phyloP scores from a whole-genome alignment of 2,888 invertebrate species.

The Muscina levida region DNA sequence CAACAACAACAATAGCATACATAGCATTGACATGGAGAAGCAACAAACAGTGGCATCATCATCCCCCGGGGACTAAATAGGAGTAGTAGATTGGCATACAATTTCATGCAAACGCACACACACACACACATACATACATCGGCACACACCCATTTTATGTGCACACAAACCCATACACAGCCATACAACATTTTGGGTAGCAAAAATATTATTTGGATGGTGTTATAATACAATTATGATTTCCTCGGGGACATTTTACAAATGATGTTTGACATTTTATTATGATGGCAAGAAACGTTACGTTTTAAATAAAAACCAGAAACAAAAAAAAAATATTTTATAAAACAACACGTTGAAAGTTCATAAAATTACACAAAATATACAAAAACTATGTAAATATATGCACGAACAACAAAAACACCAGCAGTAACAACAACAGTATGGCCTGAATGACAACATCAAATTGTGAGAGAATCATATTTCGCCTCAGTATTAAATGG shows the following conservation, averaged over 20 bases:
- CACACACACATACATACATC: too few species aligned
- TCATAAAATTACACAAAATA: constrained; percentile 51
- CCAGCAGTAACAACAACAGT: not conserved
- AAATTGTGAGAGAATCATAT: constrained; percentile 10
- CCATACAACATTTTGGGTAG: not conserved
- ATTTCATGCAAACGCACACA: not conserved
- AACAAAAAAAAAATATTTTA: constrained; percentile 22
- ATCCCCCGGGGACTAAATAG: constrained; percentile 23
- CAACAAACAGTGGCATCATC: constrained; percentile 24
- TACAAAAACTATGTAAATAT: constrained; percentile 34
- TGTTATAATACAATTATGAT: constrained; percentile 67
- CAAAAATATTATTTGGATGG: constrained; percentile 33
- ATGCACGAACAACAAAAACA: constrained; percentile 10
- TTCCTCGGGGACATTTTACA: constrained; percentile 67
- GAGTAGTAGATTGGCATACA: not conserved
- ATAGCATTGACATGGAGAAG: constrained; percentile 14
- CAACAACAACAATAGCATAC: not conserved
- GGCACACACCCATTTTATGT: not conserved
- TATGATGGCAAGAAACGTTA: constrained; percentile 49
- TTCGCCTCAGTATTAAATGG: constrained; percentile 44
- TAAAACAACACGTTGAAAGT: constrained; percentile 54
- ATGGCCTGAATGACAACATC: not conserved
- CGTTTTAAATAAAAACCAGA: not conserved
- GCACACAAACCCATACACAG: not conserved
- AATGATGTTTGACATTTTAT: constrained; percentile 67